Evolutionary conservation across 2,113 vertebrate genomes (phyloP).

Genomic region (Aegithalos caudatus): DNA sequence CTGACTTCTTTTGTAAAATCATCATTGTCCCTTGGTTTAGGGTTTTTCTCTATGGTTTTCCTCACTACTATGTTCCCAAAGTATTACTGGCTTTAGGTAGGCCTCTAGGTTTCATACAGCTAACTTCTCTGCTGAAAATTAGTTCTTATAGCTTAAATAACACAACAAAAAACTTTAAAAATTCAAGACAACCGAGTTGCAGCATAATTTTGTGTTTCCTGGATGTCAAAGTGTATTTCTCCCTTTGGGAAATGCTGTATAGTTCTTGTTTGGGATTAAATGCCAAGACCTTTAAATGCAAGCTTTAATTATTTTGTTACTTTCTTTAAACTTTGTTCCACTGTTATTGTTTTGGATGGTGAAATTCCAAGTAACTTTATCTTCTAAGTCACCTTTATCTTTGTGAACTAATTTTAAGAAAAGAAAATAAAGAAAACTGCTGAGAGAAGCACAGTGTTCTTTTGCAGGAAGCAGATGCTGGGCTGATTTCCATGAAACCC

Average conservation of each 20-base stretch:
- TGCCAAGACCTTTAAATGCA: not conserved
- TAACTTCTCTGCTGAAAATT: not conserved
- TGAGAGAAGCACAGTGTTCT: constrained; percentile 40
- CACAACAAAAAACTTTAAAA: not conserved
- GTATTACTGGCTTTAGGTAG: not conserved
- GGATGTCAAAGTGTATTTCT: not conserved
- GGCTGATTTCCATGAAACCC: constrained; percentile 15
- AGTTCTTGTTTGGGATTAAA: not conserved
- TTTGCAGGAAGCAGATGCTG: constrained; percentile 40
- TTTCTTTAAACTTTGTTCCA: constrained; percentile 30
- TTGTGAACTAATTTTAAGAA: not conserved
- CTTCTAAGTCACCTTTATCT: constrained; percentile 3
- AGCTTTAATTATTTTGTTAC: constrained; percentile 21
- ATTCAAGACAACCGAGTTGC: not conserved
- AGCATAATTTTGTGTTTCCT: not conserved
- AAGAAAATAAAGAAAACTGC: not conserved
- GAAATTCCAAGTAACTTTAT: not conserved
- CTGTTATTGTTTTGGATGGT: not conserved
- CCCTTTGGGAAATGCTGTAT: not conserved
- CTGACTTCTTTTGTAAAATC: not conserved
- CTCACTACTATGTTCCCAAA: not conserved
- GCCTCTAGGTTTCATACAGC: not conserved
- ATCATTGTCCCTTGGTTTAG: not conserved
- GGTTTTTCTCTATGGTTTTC: not conserved
- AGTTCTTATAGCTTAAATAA: not conserved